phyloP scores from a whole-genome alignment of 2,113 vertebrate species.

The Tragelaphus strepsiceros region DNA sequence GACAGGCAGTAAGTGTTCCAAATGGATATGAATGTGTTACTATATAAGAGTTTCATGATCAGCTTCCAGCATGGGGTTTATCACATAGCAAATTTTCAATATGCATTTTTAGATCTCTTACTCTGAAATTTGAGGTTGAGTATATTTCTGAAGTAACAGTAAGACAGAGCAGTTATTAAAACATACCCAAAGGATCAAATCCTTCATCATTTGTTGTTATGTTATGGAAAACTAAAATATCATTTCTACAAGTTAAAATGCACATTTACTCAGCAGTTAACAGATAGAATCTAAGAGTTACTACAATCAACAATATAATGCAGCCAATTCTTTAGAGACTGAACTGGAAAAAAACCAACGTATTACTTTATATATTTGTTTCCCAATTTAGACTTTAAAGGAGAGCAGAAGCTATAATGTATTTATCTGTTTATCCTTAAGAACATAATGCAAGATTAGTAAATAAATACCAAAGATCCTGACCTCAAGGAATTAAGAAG shows the following conservation, averaged over 20 bases:
- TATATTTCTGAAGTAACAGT: not conserved
- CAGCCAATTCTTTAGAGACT: not conserved
- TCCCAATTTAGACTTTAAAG: not conserved
- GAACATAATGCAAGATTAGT: not conserved
- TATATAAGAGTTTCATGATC: not conserved
- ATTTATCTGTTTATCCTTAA: not conserved
- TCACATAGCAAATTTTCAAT: not conserved
- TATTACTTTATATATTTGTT: not conserved
- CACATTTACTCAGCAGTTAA: not conserved
- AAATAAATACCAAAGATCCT: not conserved
- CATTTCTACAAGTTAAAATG: not conserved
- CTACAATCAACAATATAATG: not conserved
- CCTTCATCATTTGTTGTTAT: not conserved
- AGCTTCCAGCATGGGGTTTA: not conserved
- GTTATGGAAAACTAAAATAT: not conserved
- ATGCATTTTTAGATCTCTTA: slow-evolving; percentile 5
- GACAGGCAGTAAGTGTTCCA: not conserved
- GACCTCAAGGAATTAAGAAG: not conserved
- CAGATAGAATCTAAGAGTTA: not conserved
- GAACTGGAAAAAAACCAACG: not conserved
- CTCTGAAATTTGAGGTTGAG: not conserved
- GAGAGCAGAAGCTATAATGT: not conserved
- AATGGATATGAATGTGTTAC: not conserved
- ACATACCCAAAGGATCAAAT: not conserved
- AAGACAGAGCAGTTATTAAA: slow-evolving; percentile 34